Evolutionary conservation across 2,113 vertebrate genomes (phyloP).

Genomic region (Prionailurus viverrinus): DNA sequence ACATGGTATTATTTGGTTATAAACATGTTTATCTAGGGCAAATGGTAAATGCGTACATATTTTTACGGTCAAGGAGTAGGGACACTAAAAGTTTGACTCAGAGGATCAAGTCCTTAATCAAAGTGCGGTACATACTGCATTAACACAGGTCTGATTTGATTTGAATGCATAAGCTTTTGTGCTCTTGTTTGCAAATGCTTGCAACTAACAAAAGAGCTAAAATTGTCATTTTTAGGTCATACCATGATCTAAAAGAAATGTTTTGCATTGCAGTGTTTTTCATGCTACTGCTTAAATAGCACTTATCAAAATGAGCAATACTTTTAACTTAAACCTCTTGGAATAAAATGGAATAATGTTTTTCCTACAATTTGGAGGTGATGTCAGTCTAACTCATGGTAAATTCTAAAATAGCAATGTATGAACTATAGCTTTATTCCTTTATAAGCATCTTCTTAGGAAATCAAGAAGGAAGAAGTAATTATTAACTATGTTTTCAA

Average conservation of each 20-base stretch:
- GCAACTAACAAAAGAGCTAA: background rate
- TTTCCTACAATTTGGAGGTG: background rate
- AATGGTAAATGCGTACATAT: background rate
- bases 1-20: background rate
- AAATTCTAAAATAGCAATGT: background rate
- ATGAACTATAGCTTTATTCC: slow-evolving; percentile 24
- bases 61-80: slow-evolving; percentile 37
- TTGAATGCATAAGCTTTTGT: background rate
- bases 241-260: slow-evolving; percentile 1
- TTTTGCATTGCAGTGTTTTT: background rate
- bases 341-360: background rate
- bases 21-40: background rate
- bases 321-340: slow-evolving; percentile 10
- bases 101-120: slow-evolving; percentile 2
- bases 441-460: background rate
- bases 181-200: background rate
- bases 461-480: slow-evolving; percentile 31
- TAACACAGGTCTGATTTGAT: background rate
- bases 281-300: background rate
- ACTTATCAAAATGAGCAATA: slow-evolving; percentile 17
- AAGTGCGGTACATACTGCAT: background rate
- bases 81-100: background rate
- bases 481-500: slow-evolving; percentile 54
- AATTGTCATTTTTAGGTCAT: background rate
- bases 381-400: background rate